phyloP scores from a whole-genome alignment of 2,797 vertebrate genomes.

The Emydoidea blandingii region DNA sequence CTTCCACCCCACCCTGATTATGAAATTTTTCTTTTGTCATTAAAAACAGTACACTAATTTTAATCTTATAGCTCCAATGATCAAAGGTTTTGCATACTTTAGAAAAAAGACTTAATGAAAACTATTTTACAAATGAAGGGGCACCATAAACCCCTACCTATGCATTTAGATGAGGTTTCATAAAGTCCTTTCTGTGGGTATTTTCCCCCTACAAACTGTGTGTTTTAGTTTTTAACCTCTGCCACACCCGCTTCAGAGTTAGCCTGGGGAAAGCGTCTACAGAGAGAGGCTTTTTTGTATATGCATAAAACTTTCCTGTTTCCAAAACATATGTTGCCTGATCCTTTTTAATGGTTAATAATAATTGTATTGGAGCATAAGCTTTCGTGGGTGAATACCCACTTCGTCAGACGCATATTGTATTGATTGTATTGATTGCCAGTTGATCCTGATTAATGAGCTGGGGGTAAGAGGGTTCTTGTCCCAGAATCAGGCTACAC shows the following conservation, averaged over 20 bases:
- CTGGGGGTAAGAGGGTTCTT: not conserved
- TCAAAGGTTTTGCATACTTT: slow-evolving; percentile 8
- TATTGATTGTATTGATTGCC: not conserved
- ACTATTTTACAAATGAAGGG: not conserved
- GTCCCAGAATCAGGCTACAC: not conserved
- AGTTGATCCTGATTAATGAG: not conserved
- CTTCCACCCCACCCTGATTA: slow-evolving; percentile 73
- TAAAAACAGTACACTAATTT: slow-evolving; percentile 57
- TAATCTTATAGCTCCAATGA: not conserved
- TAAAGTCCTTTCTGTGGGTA: not conserved
- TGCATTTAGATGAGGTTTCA: not conserved
- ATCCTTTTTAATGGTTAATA: not conserved
- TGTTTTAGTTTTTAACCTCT: not conserved
- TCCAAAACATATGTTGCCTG: not conserved
- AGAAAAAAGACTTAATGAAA: not conserved
- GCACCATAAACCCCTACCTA: not conserved
- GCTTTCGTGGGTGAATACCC: too few species aligned
- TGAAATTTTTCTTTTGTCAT: slow-evolving; percentile 71
- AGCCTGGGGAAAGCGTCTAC: not conserved
- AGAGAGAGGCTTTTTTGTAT: not conserved
- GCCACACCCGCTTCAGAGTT: not conserved
- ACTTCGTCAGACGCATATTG: too few species aligned
- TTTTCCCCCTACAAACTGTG: not conserved
- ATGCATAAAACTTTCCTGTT: not conserved
- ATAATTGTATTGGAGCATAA: not conserved